Evolutionary conservation across 64 coral and sea anemone species (phyloP).

Genomic region (Pocillopora verrucosa): DNA sequence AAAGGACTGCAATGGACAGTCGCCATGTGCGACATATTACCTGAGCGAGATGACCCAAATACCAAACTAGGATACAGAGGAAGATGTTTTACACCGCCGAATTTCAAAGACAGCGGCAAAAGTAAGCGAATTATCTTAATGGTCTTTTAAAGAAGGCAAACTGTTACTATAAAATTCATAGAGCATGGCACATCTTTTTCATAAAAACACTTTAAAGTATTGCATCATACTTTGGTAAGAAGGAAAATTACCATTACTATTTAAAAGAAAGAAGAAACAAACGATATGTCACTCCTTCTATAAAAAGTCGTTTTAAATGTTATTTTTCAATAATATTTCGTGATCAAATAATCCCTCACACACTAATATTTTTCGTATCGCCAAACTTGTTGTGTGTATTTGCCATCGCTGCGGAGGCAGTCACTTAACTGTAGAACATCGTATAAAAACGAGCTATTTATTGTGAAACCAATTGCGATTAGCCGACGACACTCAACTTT

Average conservation of each 20-base stretch:
- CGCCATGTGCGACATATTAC: slow-evolving; percentile 51
- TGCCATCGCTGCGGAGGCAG: too few relatives aligned
- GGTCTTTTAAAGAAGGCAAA: too few relatives aligned
- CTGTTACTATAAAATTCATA: background rate
- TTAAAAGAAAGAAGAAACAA: too few relatives aligned
- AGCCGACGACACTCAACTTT: background rate
- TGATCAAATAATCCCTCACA: too few relatives aligned
- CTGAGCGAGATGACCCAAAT: slow-evolving; percentile 37
- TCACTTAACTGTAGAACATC: background rate
- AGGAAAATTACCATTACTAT: too few relatives aligned
- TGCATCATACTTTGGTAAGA: too few relatives aligned
- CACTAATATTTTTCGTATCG: too few relatives aligned
- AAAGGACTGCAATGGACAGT: slow-evolving; percentile 30
- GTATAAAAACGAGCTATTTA: background rate
- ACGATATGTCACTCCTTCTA: too few relatives aligned
- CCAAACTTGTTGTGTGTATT: too few relatives aligned
- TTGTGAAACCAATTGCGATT: background rate
- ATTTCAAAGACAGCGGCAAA: slow-evolving; percentile 40
- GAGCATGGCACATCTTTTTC: background rate
- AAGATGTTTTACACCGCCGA: slow-evolving; percentile 48
- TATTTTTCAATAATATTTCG: too few relatives aligned
- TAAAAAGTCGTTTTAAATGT: too few relatives aligned
- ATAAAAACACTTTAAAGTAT: too few relatives aligned
- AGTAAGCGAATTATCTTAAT: slow-evolving; percentile 1
- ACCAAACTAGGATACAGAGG: slow-evolving; percentile 34